phyloP scores from a whole-genome alignment of 2,797 vertebrate genomes.

The Mormyrus hasselquistii region DNA sequence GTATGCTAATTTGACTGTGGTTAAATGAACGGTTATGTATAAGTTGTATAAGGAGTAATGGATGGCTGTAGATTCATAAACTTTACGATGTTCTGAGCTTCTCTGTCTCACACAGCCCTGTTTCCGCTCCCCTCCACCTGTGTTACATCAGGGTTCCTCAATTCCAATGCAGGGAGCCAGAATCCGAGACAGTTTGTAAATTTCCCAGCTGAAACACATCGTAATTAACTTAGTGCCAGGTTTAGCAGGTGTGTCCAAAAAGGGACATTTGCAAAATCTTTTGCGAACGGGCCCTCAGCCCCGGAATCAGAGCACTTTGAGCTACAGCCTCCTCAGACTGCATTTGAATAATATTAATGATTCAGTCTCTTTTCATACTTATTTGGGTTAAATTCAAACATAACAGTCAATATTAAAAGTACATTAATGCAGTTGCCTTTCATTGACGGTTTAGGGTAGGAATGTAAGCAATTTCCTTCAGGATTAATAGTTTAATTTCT shows the following conservation, averaged over 20 bases:
- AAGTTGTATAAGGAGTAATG: background rate
- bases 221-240: background rate
- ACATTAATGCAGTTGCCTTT: background rate
- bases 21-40: background rate
- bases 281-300: background rate
- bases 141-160: background rate
- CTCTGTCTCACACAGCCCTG: background rate
- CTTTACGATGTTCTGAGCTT: background rate
- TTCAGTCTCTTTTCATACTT: background rate
- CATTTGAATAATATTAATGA: background rate
- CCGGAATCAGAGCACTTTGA: background rate
- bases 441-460: background rate
- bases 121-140: background rate
- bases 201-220: background rate
- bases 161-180: background rate
- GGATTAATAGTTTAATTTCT: too few species aligned
- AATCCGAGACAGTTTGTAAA: background rate
- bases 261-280: background rate
- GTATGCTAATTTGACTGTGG: background rate
- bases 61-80: background rate
- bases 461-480: too few species aligned
- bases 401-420: background rate
- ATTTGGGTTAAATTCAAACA: background rate
- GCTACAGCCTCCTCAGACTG: background rate
- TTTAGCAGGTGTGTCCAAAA: background rate